phyloP scores from a whole-genome alignment of 2,888 invertebrate genomes.

The Diarsia dahlii region DNA sequence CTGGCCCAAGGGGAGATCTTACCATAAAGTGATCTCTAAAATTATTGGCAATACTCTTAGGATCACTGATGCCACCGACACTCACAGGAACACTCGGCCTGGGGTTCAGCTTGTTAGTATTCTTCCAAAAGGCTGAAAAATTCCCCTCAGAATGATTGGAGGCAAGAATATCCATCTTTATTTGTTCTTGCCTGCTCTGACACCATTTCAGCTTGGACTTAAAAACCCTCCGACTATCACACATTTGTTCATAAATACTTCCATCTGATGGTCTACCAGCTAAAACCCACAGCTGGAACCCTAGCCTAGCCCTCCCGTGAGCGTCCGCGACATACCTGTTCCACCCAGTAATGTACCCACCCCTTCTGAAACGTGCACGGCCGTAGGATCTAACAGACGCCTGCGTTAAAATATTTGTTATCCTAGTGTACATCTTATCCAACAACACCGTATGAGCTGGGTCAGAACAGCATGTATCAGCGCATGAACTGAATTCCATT shows the following conservation, averaged over 20 bases:
- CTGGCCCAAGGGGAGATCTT: no score
- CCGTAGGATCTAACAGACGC: not conserved
- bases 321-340: constrained; percentile 1
- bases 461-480: constrained; percentile 14
- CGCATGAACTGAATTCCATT: not conserved
- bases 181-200: not conserved
- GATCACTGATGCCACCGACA: no score
- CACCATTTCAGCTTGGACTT: constrained; percentile 9
- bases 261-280: not conserved
- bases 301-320: not conserved
- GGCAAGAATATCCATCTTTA: no score
- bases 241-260: not conserved
- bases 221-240: not conserved
- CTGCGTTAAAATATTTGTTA: constrained; percentile 1
- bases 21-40: no score
- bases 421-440: constrained; percentile 3
- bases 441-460: constrained; percentile 1
- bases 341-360: constrained; percentile 6
- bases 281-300: not conserved
- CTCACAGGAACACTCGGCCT: no score
- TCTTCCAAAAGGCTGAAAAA: no score
- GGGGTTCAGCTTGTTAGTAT: no score
- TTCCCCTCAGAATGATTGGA: no score
- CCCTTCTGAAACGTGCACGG: not conserved
- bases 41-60: no score